Conservation (phyloP, 2,113 vertebrate genomes). For the Triplophysa tibetana region DNA sequence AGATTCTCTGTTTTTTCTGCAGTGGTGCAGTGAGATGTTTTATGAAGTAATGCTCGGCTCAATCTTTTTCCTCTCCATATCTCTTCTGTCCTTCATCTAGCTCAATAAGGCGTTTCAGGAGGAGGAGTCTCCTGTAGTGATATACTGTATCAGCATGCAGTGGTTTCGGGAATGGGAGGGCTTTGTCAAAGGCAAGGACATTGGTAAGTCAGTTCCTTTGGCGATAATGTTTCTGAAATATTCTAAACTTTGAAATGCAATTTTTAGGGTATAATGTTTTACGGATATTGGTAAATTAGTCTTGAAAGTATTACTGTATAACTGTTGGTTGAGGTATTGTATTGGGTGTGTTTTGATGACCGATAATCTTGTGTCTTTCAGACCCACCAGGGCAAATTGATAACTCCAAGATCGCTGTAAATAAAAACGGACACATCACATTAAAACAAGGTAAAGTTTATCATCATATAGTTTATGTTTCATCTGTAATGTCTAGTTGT, state of each 20-base stretch:
- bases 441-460: slow-evolving; percentile 86
- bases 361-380: slow-evolving; percentile 55
- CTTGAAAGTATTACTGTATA: background rate
- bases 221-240: slow-evolving; percentile 1
- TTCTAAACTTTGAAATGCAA: slow-evolving; percentile 45
- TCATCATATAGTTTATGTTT: background rate
- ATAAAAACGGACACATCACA: slow-evolving; percentile 86
- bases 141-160: slow-evolving; percentile 99
- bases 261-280: slow-evolving; percentile 4
- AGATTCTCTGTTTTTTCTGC: background rate
- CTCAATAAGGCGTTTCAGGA: slow-evolving; percentile 98
- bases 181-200: slow-evolving; percentile 98
- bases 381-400: slow-evolving; percentile 94
- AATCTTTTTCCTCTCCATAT: background rate
- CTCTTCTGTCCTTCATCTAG: slow-evolving; percentile 70
- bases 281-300: background rate
- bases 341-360: background rate
- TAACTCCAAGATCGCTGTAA: slow-evolving; percentile 90
- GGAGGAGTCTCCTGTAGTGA: slow-evolving; percentile 91
- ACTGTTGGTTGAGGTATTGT: slow-evolving; percentile 4
- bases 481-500: background rate
- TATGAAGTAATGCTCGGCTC: background rate
- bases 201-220: slow-evolving; percentile 78
- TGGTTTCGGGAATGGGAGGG: slow-evolving; percentile 99
- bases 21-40: background rate